A percentile compares a stretch with the other conserved stretches of the same genome.
These are phyloP conservation scores for Microplitis manilae DNA, from an alignment of 2,888 invertebrate species.

Conservation along the genomic window DNA sequence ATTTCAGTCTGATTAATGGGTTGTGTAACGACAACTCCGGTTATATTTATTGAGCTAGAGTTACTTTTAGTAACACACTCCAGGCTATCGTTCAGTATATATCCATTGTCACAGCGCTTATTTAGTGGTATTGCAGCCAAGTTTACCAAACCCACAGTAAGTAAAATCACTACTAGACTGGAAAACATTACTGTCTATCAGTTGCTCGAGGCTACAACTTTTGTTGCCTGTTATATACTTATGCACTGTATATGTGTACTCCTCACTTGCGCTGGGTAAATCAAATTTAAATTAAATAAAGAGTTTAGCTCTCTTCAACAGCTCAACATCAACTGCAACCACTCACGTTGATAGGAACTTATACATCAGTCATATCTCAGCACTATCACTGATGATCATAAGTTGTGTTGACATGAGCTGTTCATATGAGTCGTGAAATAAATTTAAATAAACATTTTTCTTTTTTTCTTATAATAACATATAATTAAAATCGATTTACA, in stretches of 20 bases:
- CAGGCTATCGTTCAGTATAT: constrained; percentile 46
- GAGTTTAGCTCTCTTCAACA: not conserved
- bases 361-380: no score
- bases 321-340: not conserved
- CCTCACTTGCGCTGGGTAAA: not conserved
- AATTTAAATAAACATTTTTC: no score
- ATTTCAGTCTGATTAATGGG: constrained; percentile 1
- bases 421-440: no score
- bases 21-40: not conserved
- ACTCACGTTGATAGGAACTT: not conserved
- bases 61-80: constrained; percentile 42
- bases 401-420: no score
- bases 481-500: no score
- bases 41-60: not conserved
- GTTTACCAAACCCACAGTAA: constrained; percentile 35
- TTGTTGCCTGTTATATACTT: not conserved
- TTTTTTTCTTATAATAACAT: no score
- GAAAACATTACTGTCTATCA: constrained; percentile 41
- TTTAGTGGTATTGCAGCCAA: constrained; percentile 1
- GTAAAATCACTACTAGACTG: constrained; percentile 26
- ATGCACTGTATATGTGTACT: not conserved
- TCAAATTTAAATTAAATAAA: not conserved
- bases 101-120: constrained; percentile 49
- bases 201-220: constrained; percentile 13
- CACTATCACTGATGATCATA: no score